phyloP scores from a whole-genome alignment of 2,797 vertebrate species.

The Periparus ater region DNA sequence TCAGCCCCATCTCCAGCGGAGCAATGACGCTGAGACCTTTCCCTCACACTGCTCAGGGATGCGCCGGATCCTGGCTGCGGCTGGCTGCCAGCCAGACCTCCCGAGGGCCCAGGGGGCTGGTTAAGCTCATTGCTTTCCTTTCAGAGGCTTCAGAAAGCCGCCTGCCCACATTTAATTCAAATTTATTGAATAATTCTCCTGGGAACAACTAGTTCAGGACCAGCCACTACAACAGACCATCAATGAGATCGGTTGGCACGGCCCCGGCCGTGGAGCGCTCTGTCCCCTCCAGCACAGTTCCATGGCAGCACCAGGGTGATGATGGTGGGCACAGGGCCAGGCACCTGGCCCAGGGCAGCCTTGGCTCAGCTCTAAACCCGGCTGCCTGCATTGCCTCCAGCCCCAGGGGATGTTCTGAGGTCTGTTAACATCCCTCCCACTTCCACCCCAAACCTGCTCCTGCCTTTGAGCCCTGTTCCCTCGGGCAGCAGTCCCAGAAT shows the following conservation, averaged over 20 bases:
- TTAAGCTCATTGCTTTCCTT: slow-evolving; percentile 62
- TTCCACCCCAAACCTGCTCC: background rate
- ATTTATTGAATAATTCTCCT: slow-evolving; percentile 53
- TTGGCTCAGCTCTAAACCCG: background rate
- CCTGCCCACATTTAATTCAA: slow-evolving; percentile 43
- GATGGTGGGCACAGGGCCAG: background rate
- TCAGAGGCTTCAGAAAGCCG: slow-evolving; percentile 30
- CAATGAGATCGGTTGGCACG: background rate
- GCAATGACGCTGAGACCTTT: rapidly evolving
- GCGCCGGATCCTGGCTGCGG: background rate
- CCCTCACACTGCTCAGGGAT: background rate
- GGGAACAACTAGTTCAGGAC: slow-evolving; percentile 31
- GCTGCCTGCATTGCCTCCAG: background rate
- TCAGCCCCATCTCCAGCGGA: rapidly evolving
- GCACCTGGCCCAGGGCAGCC: rapidly evolving
- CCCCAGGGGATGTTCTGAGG: background rate
- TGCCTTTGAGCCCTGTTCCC: background rate
- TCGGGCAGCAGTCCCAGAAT: background rate
- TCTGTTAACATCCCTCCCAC: background rate
- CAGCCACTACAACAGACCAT: background rate
- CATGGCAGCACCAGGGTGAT: rapidly evolving
- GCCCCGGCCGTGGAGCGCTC: rapidly evolving
- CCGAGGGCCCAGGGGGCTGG: background rate
- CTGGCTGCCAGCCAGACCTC: slow-evolving; percentile 54
- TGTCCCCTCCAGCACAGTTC: background rate